Evolutionary conservation across 2,113 vertebrate species (phyloP), one percentile per base, ranked within the genome.

Genomic region (Excalfactoria chinensis): DNA sequence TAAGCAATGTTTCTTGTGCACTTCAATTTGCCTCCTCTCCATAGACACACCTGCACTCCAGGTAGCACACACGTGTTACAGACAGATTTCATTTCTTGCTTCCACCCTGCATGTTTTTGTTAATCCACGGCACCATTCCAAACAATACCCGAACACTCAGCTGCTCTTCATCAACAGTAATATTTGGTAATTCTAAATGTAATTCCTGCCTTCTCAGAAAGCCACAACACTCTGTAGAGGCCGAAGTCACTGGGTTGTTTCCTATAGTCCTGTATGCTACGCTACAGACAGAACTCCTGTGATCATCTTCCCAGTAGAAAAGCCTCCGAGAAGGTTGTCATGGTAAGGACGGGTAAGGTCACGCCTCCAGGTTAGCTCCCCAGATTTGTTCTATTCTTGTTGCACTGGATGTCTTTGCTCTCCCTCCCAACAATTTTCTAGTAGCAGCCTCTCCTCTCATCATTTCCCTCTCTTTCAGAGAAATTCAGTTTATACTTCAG

Each of bases 361-460:
- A 56, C 9, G 7, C 79, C 69, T 86, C 69, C 60, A 44, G 68
- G 56, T 73, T 13, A 62, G 41, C 41, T 84, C 79, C 48, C 25
- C 48, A 0, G 71, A 64, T 91, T 87, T 71, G 60, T 67, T 64
- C 60, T 13, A 83, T 69, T 34, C 66, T 56, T 86, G n/a, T 43
- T 88, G 44, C 58, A 62, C 71, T 85, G 94, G 58, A 63, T 71
- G 56, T 35, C n/a, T 86, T 83, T 88, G 40, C 44, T 25, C 62
- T 80, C 60, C 64, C 66, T 88, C 72, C 77, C 84, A 32, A 74
- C 25, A 82, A 87, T 53, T 87, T 80, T 81, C 89, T 51, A 64
- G 71, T 68, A 94, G 22, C 79, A 83, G 82, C 43, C 78, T 93
- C 87, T 93, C 86, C 82, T 93, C 79, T 63, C 58, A 83, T 49